Evolutionary conservation across 2,888 invertebrate genomes (phyloP), one percentile per base, ranked within the genome.

Genomic region (Tetrapedia diversipes): DNA sequence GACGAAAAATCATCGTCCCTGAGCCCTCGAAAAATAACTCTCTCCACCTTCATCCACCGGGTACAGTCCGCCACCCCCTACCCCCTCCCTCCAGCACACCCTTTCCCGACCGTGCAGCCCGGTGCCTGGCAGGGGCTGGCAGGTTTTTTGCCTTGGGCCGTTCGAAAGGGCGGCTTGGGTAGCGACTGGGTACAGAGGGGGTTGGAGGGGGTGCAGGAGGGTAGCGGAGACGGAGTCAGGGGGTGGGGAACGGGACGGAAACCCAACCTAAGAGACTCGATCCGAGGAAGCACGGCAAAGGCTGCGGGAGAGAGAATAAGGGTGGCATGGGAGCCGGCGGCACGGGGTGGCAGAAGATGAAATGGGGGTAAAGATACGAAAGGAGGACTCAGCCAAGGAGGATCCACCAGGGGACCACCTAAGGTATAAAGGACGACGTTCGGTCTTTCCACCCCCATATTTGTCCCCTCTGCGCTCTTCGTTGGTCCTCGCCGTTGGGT

Each of bases 231-330:
- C n/a, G n/a, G n/a, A 19, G 64, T 65, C 61, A 77, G 71, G 56
- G 65, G 79, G 67, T 56, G 56, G 71, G 65, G 79, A 69, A 63
- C 65, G 71, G 72, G 83, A 83, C 82, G 86, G 88, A 87, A 88
- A 88, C 89, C 89, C 83, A 89, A 90, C 89, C 89, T 90, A 90
- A 90, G 89, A 90, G 90, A 90, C 89, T 88, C 82, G 87, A 84
- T 86, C 82, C 81, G 79, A 81, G 82, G 86, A 73, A 79, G 84
- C 84, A 85, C 85, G 81, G 89, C 82, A 88, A 88, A 88, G 86
- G 87, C 86, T 87, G 41, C 10, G 3, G 43, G 71, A 86, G 85
- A 87, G 86, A 87, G 89, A 88, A 89, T 86, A 87, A 90, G 89
- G 86, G 88, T 70, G 87, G 88, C 82, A 84, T 83, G 77, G 83